Base-by-base conservation (phyloP, 2,797 vertebrate genomes). In the Sebastes minor region DNA sequence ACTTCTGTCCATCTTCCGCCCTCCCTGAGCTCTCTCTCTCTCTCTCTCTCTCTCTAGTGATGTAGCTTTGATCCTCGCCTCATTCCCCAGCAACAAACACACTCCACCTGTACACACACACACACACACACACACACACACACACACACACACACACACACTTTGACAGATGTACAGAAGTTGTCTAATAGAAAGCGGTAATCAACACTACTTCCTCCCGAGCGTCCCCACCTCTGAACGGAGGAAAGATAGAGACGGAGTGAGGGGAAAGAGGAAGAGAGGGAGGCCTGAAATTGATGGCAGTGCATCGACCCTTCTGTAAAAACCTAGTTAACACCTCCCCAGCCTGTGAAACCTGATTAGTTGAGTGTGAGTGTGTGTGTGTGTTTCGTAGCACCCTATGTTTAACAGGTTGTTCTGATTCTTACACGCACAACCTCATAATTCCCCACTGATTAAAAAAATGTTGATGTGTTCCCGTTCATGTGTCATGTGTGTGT, bases 241-340 rank as follows among this genome's bases (percentile, higher is more conserved):
- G 62, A 75, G 22, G 57, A 85, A 23, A 66, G 83, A 87, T 68
- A 81, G 63, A 82, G 77, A 86, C 46, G 65, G 32, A 59, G 16
- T 61, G 71, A 77, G 28, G 20, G 61, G 10, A 69, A 78, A 74
- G 59, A 14, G 33, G 55, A 63, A 65, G 53, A 62, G 72, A 64
- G 76, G 80, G 77, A 67, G 70, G 87, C 86, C 80, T 82, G 78
- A 81, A 93, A 95, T 91, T 94, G 92, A 94, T 90, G 91, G 89
- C 71, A 63, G 90, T 67, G 81, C 88, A 93, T 93, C 87, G 90
- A 94, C 91, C 91, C 81, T 61, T 80, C 77, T 76, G 90, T 94
- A 94, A 94, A 53, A 95, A 93, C 78, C 89, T 92, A 88, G 90
- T 91, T 93, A 93, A 93, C 93, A 85, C 93, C 88, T 92, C 76